Base-by-base conservation (phyloP, 2,888 invertebrate genomes). In the Buathra laborator region DNA sequence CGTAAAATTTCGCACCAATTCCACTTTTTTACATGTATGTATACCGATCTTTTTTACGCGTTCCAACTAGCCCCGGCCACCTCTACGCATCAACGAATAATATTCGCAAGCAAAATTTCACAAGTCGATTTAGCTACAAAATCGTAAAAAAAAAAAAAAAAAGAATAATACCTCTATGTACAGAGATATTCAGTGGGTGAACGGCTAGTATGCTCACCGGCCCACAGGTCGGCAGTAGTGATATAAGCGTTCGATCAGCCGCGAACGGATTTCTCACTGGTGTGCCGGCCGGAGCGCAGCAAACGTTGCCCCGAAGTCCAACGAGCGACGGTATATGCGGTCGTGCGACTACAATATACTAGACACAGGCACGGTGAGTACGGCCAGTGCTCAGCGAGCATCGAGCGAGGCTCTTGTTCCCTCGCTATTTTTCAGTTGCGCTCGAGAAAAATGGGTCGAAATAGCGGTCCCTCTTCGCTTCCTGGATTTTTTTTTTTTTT, bases 191-290 rank as follows among this genome's bases (percentile, higher is more conserved):
- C 19, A 12, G 56, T 24, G 56, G 56, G 37, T 12, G 19, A 12
- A 10, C 56, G 71, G 71, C 71, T 44, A 51, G 76, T 46, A 66
- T 29, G 78, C n/a, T 37, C 64, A 68, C 32, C 37, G 56, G 10
- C 46, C 29, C 64, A 51, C 64, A 43, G 74, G 24, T 7, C 59
- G 67, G 24, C 62, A 83, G 83, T 72, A 74, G 77, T 62, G 75
- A 86, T 83, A 71, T 81, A 70, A 82, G 83, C 85, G 85, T 77
- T 86, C 85, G 87, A 87, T 87, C 87, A 87, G 80, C 72, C 77
- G 56, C 72, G 76, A 74, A 68, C 78, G 81, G 81, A 83, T 83
- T 83, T 81, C 78, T 81, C 81, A 83, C 46, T 81, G 59, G 74
- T 53, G 67, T 64, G 64, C 56, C 56, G 81, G n/a, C 48, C 24